Evolutionary conservation across 2,888 invertebrate species (phyloP), one percentile per base, ranked within the genome.

Genomic region (Arge pagana): DNA sequence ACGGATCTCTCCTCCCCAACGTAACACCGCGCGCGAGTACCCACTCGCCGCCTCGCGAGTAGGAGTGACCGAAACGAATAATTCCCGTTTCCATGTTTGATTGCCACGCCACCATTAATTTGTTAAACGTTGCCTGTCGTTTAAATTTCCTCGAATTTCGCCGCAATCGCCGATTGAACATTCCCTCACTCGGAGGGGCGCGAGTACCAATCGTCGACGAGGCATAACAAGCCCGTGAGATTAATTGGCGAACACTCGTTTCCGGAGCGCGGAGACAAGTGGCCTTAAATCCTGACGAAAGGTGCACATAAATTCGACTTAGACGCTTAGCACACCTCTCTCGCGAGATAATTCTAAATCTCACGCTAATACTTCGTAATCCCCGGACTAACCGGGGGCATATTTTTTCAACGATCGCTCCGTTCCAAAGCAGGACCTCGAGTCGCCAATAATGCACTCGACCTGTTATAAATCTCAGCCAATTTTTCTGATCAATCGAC

Each of bases 391-490:
- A 72, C 68, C 62, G 60, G 59, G n/a, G 64, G 63, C 67, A 67
- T 71, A 73, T 70, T 70, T n/a, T n/a, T 68, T 61, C 61, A 66
- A 60, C 60, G 60, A 61, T n/a, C n/a, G n/a, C n/a, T n/a, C n/a
- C n/a, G n/a, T n/a, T n/a, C n/a, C n/a, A n/a, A n/a, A n/a, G 57
- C 54, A 58, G 48, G 49, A 51, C 53, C 56, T 51, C 54, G 45
- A 56, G 11, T 48, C 54, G 56, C n/a, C n/a, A n/a, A n/a, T 60
- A 63, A 61, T 57, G 56, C 54, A 55, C 53, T 50, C 36, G 19
- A 36, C 39, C 11, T 19, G 18, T 15, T 7, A 7, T 21, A n/a
- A n/a, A n/a, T n/a, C n/a, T n/a, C n/a, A n/a, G n/a, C n/a, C n/a
- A n/a, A n/a, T n/a, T n/a, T n/a, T n/a, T n/a, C n/a, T n/a, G n/a